Evolutionary conservation across 2,888 invertebrate genomes (phyloP).

Genomic region (Epinotia nisella): DNA sequence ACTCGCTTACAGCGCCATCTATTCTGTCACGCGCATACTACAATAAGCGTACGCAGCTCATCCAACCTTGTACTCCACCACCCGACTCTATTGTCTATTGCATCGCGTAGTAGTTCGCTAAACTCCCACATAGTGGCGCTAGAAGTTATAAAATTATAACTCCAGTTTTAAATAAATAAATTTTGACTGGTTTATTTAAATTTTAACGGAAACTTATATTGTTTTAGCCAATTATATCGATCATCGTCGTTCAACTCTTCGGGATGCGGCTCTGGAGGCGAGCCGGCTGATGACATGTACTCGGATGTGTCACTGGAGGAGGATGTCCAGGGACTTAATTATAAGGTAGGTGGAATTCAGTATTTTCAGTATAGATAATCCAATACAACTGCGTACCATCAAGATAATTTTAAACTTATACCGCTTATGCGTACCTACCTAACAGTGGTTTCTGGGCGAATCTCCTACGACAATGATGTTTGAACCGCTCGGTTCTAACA

Average conservation of each 20-base stretch:
- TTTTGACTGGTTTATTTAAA: too few species aligned
- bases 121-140: conserved; percentile 58
- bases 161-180: neutral
- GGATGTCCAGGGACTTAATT: conserved; percentile 96
- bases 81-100: neutral
- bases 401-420: neutral
- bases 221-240: conserved; percentile 93
- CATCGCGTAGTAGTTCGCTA: conserved; percentile 14
- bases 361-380: neutral
- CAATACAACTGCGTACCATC: neutral
- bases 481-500: too few species aligned
- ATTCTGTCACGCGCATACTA: conserved; percentile 41
- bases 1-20: conserved; percentile 62
- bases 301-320: conserved; percentile 96
- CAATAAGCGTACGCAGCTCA: neutral
- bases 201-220: conserved; percentile 49
- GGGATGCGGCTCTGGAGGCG: conserved; percentile 95
- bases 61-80: neutral
- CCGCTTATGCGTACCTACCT: neutral
- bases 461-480: too few species aligned
- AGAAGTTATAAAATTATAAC: conserved; percentile 1
- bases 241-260: conserved; percentile 97
- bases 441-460: too few species aligned
- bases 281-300: conserved; percentile 97
- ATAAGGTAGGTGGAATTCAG: conserved; percentile 88